These are phyloP conservation scores for Mycalesis mineus DNA, from an alignment of 2,888 invertebrate genomes.

Conservation along the genomic window DNA sequence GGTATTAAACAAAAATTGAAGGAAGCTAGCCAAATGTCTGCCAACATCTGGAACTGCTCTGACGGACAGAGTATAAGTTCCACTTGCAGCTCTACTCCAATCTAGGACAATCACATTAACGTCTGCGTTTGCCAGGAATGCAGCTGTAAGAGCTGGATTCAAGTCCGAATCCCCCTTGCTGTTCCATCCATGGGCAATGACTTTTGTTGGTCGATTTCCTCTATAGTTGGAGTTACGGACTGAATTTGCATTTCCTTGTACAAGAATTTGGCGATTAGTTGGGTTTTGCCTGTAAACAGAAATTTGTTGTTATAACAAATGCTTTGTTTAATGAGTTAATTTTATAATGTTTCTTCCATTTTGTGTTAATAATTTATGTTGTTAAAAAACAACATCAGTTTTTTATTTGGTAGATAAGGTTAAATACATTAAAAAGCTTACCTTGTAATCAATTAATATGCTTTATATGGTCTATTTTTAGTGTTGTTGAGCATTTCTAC, in stretches of 20 bases:
- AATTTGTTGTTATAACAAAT: neutral
- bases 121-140: slow-evolving; percentile 38
- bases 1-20: slow-evolving; percentile 50
- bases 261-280: slow-evolving; percentile 37
- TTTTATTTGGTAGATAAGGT: no score
- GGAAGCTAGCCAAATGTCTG: slow-evolving; percentile 49
- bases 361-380: no score
- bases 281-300: slow-evolving; percentile 40
- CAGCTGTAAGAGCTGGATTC: slow-evolving; percentile 39
- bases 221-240: slow-evolving; percentile 43
- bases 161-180: slow-evolving; percentile 36
- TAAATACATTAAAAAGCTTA: slow-evolving; percentile 16
- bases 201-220: slow-evolving; percentile 35
- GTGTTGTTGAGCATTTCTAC: slow-evolving; percentile 16
- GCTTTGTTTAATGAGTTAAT: neutral
- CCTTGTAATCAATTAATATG: slow-evolving; percentile 41
- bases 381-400: no score
- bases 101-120: slow-evolving; percentile 58
- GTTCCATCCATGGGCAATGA: slow-evolving; percentile 39
- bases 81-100: slow-evolving; percentile 46
- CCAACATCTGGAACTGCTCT: slow-evolving; percentile 49
- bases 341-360: no score
- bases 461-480: slow-evolving; percentile 36
- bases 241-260: slow-evolving; percentile 38
- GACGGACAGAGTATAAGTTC: slow-evolving; percentile 39